phyloP scores from a whole-genome alignment of 2,888 invertebrate species.

The Eremobia ochroleuca region DNA sequence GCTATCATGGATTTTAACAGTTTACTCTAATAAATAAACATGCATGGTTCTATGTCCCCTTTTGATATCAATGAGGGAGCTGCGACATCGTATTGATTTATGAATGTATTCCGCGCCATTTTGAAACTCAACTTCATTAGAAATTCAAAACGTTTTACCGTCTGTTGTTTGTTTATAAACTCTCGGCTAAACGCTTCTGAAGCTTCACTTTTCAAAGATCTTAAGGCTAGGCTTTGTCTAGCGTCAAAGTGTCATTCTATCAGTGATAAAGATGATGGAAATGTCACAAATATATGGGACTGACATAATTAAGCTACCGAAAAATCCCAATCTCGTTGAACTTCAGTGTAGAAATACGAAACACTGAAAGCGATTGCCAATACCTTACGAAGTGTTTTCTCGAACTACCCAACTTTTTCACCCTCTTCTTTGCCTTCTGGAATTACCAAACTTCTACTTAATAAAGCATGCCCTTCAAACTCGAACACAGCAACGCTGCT shows the following conservation, averaged over 20 bases:
- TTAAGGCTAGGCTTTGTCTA: not conserved
- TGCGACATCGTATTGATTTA: not conserved
- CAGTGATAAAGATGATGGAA: not conserved
- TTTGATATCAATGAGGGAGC: constrained; percentile 1
- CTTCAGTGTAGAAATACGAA: not conserved
- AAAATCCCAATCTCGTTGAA: not conserved
- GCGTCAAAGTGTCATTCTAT: not conserved
- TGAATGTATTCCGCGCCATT: constrained; percentile 18
- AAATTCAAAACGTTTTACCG: constrained; percentile 5
- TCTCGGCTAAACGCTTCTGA: not conserved
- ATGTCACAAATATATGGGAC: not conserved
- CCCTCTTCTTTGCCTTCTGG: not conserved
- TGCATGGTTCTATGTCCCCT: not conserved
- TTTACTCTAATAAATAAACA: constrained; percentile 14
- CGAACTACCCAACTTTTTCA: not conserved
- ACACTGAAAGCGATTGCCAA: not conserved
- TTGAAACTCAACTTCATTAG: not conserved
- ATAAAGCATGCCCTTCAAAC: not conserved
- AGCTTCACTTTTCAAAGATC: not conserved
- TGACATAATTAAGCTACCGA: not conserved
- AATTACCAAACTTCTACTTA: not conserved
- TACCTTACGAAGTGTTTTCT: not conserved
- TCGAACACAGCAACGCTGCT: not conserved
- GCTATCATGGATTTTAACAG: not conserved
- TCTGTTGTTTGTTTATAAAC: constrained; percentile 9